Percentiles rank a stretch among this genome's conserved stretches.
These are phyloP conservation scores for Paradoxurus hermaphroditus DNA, from an alignment of 2,113 vertebrate species.

Conservation along the genomic window DNA sequence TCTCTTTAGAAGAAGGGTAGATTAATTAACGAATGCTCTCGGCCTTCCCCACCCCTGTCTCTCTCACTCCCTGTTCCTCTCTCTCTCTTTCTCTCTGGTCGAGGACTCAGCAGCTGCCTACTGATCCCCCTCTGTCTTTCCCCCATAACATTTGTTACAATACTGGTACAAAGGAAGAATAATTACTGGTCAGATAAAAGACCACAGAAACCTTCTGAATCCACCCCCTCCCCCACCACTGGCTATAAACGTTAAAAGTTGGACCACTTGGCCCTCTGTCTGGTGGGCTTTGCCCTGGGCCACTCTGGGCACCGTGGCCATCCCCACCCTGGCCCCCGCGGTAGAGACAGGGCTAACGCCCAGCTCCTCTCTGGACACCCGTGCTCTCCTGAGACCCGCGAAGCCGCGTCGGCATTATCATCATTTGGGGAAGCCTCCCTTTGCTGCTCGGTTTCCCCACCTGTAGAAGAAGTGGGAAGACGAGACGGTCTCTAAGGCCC, in stretches of 20 bases:
- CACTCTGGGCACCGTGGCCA: not conserved
- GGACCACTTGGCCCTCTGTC: not conserved
- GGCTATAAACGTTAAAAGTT: not conserved
- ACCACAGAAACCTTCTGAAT: not conserved
- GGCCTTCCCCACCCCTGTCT: too few species aligned
- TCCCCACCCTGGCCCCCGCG: accelerated
- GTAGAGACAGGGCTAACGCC: not conserved
- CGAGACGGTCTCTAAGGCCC: not conserved
- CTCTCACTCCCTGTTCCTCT: accelerated
- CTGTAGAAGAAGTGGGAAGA: not conserved
- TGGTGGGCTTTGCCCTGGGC: not conserved
- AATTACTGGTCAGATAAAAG: not conserved
- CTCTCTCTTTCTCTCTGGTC: too few species aligned
- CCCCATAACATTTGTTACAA: slow-evolving; percentile 47
- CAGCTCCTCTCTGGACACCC: not conserved
- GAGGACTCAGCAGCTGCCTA: not conserved
- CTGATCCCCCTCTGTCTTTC: not conserved
- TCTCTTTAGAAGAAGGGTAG: not conserved
- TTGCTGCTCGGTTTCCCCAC: not conserved
- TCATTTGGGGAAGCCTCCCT: not conserved
- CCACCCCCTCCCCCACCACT: not conserved
- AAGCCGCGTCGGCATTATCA: not conserved
- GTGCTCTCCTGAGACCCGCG: not conserved
- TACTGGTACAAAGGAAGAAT: not conserved
- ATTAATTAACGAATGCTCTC: not conserved